Conservation (phyloP, 37 sponge, comb jelly and placozoan species). For the Chondrilla cf. caribensis region DNA sequence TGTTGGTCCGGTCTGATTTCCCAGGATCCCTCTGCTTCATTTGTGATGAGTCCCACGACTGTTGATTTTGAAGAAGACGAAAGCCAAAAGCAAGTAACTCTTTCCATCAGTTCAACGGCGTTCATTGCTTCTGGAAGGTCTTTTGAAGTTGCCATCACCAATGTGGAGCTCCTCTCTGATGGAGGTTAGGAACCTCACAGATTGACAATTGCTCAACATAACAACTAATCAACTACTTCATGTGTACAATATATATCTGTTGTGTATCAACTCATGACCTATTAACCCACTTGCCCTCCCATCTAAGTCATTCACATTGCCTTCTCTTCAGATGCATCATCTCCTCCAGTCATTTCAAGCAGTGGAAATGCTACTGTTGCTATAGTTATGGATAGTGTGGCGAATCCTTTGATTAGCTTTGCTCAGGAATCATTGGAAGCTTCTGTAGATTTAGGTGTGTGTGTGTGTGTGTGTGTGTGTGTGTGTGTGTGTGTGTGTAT, state of each 20-base stretch:
- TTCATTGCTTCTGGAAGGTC: constrained; percentile 44
- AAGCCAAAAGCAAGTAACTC: background rate
- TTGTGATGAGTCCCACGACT: background rate
- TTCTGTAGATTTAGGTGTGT: constrained; percentile 49
- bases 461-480: too few species aligned
- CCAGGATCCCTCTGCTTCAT: background rate
- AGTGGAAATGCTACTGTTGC: background rate
- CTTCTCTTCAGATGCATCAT: background rate
- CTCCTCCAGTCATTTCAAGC: constrained; percentile 24
- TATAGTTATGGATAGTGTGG: constrained; percentile 22
- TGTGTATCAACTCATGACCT: too few species aligned
- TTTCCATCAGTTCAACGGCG: constrained; percentile 34
- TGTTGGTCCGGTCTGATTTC: background rate
- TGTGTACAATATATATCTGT: too few species aligned
- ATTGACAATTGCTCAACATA: background rate
- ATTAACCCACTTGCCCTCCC: too few species aligned
- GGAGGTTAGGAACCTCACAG: background rate
- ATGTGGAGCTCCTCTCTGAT: background rate
- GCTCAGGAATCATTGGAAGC: constrained; percentile 37
- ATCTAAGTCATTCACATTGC: too few species aligned
- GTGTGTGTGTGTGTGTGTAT: too few species aligned
- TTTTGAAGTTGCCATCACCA: constrained; percentile 49
- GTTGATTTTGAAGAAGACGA: background rate
- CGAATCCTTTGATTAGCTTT: constrained; percentile 62
- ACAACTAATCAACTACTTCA: too few species aligned